phyloP scores from a whole-genome alignment of 2,113 vertebrate species.

The Potamarius usumacintae region DNA sequence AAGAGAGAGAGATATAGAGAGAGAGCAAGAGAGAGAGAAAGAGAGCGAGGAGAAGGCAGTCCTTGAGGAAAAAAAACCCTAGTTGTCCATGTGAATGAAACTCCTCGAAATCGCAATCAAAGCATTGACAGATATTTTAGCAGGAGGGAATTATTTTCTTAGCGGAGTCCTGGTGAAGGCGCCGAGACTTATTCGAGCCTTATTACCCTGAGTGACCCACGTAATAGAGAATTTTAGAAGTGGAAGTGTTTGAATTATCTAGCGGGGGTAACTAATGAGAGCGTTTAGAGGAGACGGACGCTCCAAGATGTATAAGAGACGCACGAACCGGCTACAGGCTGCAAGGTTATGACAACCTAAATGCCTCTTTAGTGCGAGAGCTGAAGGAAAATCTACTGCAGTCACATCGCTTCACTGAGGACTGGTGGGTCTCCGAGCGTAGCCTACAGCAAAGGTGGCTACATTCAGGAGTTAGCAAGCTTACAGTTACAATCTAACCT shows the following conservation, averaged over 20 bases:
- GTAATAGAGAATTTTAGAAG: slow-evolving; percentile 76
- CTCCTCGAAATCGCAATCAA: slow-evolving; percentile 82
- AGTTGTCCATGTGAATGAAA: slow-evolving; percentile 77
- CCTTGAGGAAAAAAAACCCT: slow-evolving; percentile 64
- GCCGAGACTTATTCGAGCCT: slow-evolving; percentile 74
- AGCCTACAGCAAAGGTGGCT: neutral
- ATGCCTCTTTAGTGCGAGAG: neutral
- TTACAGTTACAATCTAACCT: neutral
- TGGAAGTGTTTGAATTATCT: slow-evolving; percentile 77
- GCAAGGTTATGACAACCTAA: slow-evolving; percentile 44
- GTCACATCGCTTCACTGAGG: slow-evolving; percentile 11
- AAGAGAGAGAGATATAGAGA: slow-evolving; percentile 61
- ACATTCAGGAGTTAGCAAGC: neutral
- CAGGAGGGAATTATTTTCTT: slow-evolving; percentile 71
- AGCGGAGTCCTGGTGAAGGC: slow-evolving; percentile 63
- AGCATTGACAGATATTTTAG: slow-evolving; percentile 74
- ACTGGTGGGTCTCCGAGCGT: neutral
- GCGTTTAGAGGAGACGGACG: slow-evolving; percentile 55
- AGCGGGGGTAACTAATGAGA: slow-evolving; percentile 69
- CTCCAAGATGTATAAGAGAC: slow-evolving; percentile 34
- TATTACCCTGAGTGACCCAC: slow-evolving; percentile 82
- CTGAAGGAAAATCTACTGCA: slow-evolving; percentile 3
- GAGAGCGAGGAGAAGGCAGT: neutral
- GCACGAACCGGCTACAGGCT: neutral
- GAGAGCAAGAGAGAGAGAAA: slow-evolving; percentile 24